Evolutionary conservation across 2,113 vertebrate species (phyloP), one percentile per base, ranked within the genome.

Genomic region (Esox niger): DNA sequence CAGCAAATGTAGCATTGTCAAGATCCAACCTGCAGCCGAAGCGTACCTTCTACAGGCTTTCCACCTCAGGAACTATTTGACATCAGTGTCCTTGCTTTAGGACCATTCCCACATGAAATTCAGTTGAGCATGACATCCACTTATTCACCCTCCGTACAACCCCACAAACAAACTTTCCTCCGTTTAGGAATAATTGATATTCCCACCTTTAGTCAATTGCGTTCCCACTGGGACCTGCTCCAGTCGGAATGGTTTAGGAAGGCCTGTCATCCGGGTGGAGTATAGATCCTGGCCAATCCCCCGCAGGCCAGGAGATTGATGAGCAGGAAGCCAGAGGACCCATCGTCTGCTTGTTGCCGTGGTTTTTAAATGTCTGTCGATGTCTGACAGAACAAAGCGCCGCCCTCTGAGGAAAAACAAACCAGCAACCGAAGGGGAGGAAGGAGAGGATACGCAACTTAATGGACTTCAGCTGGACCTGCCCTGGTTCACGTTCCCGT

Each of bases 261-360:
- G 17, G 1, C 2, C 54, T 56, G 65, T 57, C n/a, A 11, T 21
- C 55, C 32, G 10, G 21, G 31, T 20, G 21, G 30, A 29, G 31
- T 26, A 58, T 58, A 43, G 15, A 67, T 3, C 17, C 6, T 32
- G 10, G 4, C 21, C n/a, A n/a, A n/a, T n/a, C n/a, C 21, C 31
- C 55, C 13, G 23, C 26, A 8, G 26, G 31, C 32, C 38, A 43
- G 38, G 13, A 43, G 65, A 68, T 68, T 68, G 52, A 68, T 58
- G 52, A 46, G 54, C 8, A 46, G 52, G 65, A 68, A 68, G 65
- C 30, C 2, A 4, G n/a, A 31, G 13, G 15, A 35, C 5, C 30
- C 30, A 58, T 23, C 6, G 7, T 32, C 54, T 6, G 1, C 8
- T 25, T 35, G 2, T 11, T 1, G 59, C 5, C 5, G 30, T 58